Percentiles rank a stretch among this genome's conserved stretches.
Evolutionary conservation across 2,888 invertebrate genomes (phyloP).

Genomic region (Erynnis tages): DNA sequence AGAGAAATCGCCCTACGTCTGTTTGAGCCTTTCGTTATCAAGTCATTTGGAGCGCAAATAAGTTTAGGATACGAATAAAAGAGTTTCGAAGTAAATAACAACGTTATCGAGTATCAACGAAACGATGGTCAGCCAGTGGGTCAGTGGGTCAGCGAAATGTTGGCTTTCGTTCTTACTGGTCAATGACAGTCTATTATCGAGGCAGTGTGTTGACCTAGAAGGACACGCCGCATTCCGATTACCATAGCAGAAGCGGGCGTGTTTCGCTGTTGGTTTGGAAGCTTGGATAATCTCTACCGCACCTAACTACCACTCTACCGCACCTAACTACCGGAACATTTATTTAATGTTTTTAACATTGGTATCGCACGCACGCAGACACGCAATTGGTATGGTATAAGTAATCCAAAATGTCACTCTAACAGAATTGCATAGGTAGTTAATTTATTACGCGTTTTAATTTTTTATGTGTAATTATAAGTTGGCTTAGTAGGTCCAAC

Average conservation of each 20-base stretch:
- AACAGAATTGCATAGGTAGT: too few relatives aligned
- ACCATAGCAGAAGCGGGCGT: conserved; percentile 33
- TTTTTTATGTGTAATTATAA: too few relatives aligned
- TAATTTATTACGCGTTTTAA: too few relatives aligned
- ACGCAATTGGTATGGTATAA: too few relatives aligned
- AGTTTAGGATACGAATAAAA: conserved; percentile 14
- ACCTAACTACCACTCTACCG: too few relatives aligned
- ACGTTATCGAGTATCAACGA: conserved; percentile 48
- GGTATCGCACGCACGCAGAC: too few relatives aligned
- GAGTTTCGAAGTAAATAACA: conserved; percentile 46
- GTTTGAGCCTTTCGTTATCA: conserved; percentile 18
- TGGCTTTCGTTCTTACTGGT: conserved; percentile 58
- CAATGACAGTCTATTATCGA: conserved; percentile 56
- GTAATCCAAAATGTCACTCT: too few relatives aligned
- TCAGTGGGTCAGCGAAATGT: conserved; percentile 66
- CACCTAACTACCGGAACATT: too few relatives aligned
- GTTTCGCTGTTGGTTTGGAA: conserved; percentile 1
- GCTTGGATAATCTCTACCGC: neutral
- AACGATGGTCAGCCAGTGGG: conserved; percentile 53
- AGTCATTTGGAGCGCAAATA: conserved; percentile 19
- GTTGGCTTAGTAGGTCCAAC: too few relatives aligned
- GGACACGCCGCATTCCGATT: conserved; percentile 63
- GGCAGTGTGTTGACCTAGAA: conserved; percentile 55
- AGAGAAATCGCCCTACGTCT: conserved; percentile 18
- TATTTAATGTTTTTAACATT: too few relatives aligned